These are phyloP conservation scores for Styela plicata DNA, from an alignment of 23 tunicate genomes.

Conservation along the genomic window DNA sequence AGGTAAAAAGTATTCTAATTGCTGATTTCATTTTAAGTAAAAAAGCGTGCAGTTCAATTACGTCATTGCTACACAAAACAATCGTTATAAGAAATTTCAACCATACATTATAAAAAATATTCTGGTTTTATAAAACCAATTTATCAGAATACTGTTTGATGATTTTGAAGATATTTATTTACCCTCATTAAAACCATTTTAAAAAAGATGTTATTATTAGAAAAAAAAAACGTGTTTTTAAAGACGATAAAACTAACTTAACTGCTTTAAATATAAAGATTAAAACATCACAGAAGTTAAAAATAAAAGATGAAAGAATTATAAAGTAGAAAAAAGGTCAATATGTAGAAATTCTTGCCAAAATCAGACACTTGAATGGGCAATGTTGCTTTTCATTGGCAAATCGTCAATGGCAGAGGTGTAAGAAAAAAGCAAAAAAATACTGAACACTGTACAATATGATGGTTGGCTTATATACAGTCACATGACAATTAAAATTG, in stretches of 20 bases:
- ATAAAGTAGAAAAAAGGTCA: not conserved
- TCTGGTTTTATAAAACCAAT: too few relatives aligned
- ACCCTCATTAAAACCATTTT: not conserved
- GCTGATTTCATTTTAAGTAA: not conserved
- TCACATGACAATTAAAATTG: too few relatives aligned
- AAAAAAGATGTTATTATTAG: not conserved
- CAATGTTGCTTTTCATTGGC: not conserved
- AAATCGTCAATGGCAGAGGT: not conserved
- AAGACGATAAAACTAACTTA: not conserved
- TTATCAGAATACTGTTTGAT: not conserved
- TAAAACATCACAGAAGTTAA: not conserved
- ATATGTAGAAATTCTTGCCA: not conserved
- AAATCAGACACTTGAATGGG: not conserved
- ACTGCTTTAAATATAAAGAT: not conserved
- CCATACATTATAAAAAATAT: too few relatives aligned
- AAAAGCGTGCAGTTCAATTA: too few relatives aligned
- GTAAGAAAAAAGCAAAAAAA: too few relatives aligned
- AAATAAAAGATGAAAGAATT: not conserved
- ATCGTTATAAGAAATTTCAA: too few relatives aligned
- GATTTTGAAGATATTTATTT: not conserved
- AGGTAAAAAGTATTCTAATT: not conserved
- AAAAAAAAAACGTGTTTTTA: not conserved
- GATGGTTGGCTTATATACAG: not conserved
- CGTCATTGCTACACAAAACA: too few relatives aligned
- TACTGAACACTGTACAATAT: not conserved